These are phyloP conservation scores for Chionoecetes opilio DNA, from an alignment of 1,140 invertebrate genomes.

Conservation along the genomic window DNA sequence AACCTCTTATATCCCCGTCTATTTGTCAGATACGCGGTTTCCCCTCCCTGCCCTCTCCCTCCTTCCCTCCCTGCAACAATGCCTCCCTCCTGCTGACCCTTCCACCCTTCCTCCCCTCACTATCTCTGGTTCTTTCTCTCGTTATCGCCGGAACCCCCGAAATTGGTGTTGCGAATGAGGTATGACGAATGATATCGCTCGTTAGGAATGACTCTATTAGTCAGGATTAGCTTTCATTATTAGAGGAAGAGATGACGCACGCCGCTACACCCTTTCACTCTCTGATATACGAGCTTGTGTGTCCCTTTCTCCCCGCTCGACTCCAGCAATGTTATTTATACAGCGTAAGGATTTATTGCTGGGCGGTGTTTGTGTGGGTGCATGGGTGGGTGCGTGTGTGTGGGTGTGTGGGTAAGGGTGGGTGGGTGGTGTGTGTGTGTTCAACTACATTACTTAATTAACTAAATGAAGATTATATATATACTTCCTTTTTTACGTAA, in stretches of 20 bases:
- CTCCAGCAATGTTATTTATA: neutral
- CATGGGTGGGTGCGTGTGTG: neutral
- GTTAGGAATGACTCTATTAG: slow-evolving; percentile 19
- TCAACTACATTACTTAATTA: too few species aligned
- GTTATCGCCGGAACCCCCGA: neutral
- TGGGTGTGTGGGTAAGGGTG: neutral
- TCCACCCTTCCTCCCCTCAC: too few species aligned
- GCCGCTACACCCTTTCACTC: neutral
- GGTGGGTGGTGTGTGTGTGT: slow-evolving; percentile 7
- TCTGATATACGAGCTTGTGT: neutral
- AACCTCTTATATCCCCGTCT: neutral
- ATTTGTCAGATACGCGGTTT: neutral
- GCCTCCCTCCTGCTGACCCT: too few species aligned
- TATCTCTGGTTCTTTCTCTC: neutral
- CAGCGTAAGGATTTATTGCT: neutral
- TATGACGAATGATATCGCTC: slow-evolving; percentile 7
- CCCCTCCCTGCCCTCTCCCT: neutral
- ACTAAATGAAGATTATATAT: too few species aligned
- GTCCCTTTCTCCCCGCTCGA: neutral
- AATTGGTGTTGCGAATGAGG: neutral
- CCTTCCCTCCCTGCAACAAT: neutral
- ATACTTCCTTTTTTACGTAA: too few species aligned
- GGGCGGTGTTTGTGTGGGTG: neutral
- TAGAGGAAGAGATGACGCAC: neutral
- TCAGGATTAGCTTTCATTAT: slow-evolving; percentile 7